Base-by-base conservation (phyloP, 2,888 invertebrate genomes). In the Scaeva pyrastri region DNA sequence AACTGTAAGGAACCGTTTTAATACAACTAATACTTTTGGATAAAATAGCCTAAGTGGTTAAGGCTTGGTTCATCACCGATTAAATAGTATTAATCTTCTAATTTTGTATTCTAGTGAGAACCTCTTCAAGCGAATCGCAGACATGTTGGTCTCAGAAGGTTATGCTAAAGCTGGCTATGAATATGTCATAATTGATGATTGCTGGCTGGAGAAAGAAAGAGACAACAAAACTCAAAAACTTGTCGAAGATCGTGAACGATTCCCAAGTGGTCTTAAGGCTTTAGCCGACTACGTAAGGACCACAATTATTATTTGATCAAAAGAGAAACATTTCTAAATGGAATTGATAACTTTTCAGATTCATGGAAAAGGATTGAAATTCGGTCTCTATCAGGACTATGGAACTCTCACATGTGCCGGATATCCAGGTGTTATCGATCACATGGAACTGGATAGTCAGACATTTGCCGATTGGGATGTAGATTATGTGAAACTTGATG, bases 401-500 rank as follows among this genome's bases (percentile, higher is more conserved):
- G 97, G 97, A 2, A 95, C 94, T 1, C 92, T 94, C 75, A 97
- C 97, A 0, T 97, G 97, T 90, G 96, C 94, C 5, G 96, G 96
- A 0, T 97, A 95, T 91, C 96, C 96, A 0, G 97, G 96, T 48
- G 94, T 95, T 80, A 93, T 95, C 68, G 93, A 94, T 21, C 93
- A 95, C 90, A 93, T 96, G 91, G 93, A 95, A 89, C 90, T 93
- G 8, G 97, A 97, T 91, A 96, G 96, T 0, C 91, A 95, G 88
- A 95, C 95, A 1, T 96, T 96, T 91, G 96, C 96, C 7, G 94
- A 95, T 31, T 97, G 97, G 97, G 94, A 93, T 55, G 95, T 96
- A 0, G 97, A 97, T 91, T 96, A 96, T 91, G 93, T 97, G 26
- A 97, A 97, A 92, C 91, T 97, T 68, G 97, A 97, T 91, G 97